Percentiles rank a stretch among this genome's conserved stretches.
phyloP scores from a whole-genome alignment of 2,797 vertebrate genomes.

The Gymnopithys bicolor region DNA sequence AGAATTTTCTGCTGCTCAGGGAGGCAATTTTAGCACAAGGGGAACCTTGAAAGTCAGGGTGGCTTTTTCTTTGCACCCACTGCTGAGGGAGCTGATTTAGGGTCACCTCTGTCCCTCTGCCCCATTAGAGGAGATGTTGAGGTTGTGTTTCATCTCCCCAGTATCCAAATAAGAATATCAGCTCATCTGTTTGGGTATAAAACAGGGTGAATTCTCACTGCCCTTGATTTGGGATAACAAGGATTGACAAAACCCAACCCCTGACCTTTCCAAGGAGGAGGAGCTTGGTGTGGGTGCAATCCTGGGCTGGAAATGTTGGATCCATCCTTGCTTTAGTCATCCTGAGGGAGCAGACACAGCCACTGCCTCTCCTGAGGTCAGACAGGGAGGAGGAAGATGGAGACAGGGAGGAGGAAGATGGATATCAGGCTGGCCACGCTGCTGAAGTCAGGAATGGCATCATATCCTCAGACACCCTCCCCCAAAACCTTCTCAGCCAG shows the following conservation, averaged over 20 bases:
- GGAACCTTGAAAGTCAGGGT: rapidly evolving
- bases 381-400: neutral
- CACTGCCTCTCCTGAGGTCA: neutral
- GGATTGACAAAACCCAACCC: neutral
- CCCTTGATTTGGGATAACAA: neutral
- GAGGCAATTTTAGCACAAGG: neutral
- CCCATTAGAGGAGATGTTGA: neutral
- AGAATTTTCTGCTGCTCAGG: neutral
- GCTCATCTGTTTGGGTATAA: neutral
- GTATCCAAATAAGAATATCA: neutral
- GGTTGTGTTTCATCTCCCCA: neutral
- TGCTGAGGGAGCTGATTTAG: neutral
- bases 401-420: neutral
- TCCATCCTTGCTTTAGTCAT: neutral
- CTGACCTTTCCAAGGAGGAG: neutral
- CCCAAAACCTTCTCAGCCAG: too few relatives aligned
- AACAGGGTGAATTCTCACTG: neutral
- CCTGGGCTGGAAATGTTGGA: neutral
- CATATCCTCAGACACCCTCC: neutral
- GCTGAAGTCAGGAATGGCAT: neutral
- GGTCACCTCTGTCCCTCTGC: neutral
- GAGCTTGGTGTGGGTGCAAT: neutral
- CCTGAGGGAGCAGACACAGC: neutral
- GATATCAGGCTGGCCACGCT: neutral
- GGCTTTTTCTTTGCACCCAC: neutral